These are phyloP conservation scores for Mactra quadrangularis DNA, from an alignment of 1,140 invertebrate species.

Conservation along the genomic window DNA sequence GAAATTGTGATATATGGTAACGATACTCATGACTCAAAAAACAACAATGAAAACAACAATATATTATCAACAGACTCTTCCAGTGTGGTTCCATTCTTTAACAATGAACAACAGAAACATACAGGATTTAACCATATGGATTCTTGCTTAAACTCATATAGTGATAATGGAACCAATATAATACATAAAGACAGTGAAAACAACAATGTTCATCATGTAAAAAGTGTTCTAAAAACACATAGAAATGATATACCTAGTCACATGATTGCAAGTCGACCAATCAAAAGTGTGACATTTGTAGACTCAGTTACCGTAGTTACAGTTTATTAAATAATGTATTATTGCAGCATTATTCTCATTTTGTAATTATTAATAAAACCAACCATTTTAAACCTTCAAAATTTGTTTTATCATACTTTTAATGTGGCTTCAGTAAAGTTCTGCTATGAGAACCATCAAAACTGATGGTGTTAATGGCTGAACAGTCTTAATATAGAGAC, in stretches of 20 bases:
- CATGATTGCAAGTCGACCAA: constrained; percentile 53
- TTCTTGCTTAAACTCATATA: too few relatives aligned
- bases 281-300: constrained; percentile 59
- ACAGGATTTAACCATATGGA: too few relatives aligned
- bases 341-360: too few relatives aligned
- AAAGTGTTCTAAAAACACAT: constrained; percentile 51
- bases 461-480: too few relatives aligned
- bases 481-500: too few relatives aligned
- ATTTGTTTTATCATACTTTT: background rate
- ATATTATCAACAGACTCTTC: background rate
- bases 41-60: background rate
- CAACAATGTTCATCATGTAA: constrained; percentile 6
- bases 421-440: background rate
- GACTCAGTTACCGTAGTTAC: constrained; percentile 52
- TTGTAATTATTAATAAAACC: background rate
- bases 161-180: too few relatives aligned
- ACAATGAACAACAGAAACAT: background rate
- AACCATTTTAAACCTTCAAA: background rate
- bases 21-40: constrained; percentile 7
- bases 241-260: constrained; percentile 14
- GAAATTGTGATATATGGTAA: constrained; percentile 15
- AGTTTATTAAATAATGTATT: constrained; percentile 31
- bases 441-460: too few relatives aligned
- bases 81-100: constrained; percentile 16
- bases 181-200: too few relatives aligned